Percentiles rank a stretch among this genome's conserved stretches.
phyloP scores from a whole-genome alignment of 2,113 vertebrate genomes.

The Dicentrarchus labrax region DNA sequence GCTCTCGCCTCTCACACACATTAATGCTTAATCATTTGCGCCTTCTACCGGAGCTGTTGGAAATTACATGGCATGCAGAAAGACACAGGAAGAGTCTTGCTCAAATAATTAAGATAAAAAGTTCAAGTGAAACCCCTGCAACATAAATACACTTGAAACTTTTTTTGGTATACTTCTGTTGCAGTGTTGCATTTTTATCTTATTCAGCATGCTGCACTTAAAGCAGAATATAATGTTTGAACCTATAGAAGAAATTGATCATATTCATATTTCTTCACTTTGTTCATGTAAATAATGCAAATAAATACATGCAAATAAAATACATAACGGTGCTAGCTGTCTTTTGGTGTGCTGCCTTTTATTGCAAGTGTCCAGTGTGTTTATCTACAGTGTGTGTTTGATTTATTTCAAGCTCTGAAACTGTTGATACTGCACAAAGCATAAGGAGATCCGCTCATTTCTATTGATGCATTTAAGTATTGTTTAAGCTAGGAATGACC shows the following conservation, averaged over 20 bases:
- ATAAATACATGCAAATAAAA: slow-evolving; percentile 54
- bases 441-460: neutral
- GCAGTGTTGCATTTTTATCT: neutral
- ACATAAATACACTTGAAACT: neutral
- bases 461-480: neutral
- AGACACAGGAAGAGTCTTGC: neutral
- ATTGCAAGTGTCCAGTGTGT: neutral
- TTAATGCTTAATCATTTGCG: slow-evolving; percentile 90
- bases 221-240: neutral
- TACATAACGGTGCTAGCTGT: neutral
- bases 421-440: neutral
- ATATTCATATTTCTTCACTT: neutral
- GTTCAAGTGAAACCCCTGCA: neutral
- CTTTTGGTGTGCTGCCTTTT: slow-evolving; percentile 12
- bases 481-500: neutral
- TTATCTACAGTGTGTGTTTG: neutral
- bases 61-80: slow-evolving; percentile 55
- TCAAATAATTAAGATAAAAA: slow-evolving; percentile 1
- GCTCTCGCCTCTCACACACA: slow-evolving; percentile 53
- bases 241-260: neutral
- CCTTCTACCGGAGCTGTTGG: slow-evolving; percentile 91
- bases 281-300: slow-evolving; percentile 24
- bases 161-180: neutral
- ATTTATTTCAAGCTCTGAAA: neutral
- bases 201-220: neutral